phyloP scores from a whole-genome alignment of 2,113 vertebrate species.

The Phyllopteryx taeniolatus region DNA sequence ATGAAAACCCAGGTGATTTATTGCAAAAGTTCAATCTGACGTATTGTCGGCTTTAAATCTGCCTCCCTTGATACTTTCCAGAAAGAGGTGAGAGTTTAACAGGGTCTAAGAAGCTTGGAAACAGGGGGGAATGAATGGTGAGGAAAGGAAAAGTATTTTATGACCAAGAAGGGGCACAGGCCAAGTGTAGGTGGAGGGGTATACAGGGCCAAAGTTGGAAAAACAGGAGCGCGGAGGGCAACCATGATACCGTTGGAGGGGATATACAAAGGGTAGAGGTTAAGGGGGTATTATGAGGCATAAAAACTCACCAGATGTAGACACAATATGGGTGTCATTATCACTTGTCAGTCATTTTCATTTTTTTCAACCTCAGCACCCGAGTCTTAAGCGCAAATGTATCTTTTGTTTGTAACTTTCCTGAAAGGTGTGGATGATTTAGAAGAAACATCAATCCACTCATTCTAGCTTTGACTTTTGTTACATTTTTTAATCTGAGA shows the following conservation, averaged over 20 bases:
- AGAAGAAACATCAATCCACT: neutral
- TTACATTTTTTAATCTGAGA: too few relatives aligned
- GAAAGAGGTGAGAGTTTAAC: constrained; percentile 46
- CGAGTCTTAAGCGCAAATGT: neutral
- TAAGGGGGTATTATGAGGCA: constrained; percentile 59
- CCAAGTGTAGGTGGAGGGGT: constrained; percentile 46
- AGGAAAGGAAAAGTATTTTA: constrained; percentile 39
- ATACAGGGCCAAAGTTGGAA: constrained; percentile 45
- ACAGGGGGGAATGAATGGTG: constrained; percentile 26
- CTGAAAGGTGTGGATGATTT: neutral
- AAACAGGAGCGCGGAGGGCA: constrained; percentile 47
- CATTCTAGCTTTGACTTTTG: too few relatives aligned
- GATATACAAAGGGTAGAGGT: constrained; percentile 48
- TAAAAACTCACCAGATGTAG: constrained; percentile 62
- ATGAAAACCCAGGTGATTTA: constrained; percentile 45
- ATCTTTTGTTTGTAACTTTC: neutral
- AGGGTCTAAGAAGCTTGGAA: constrained; percentile 35
- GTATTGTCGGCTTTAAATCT: constrained; percentile 50
- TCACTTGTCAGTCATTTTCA: constrained; percentile 76
- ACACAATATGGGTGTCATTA: constrained; percentile 80
- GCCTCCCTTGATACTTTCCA: constrained; percentile 52
- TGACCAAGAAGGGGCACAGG: constrained; percentile 42
- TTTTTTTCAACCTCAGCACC: constrained; percentile 2
- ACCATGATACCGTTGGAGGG: constrained; percentile 37
- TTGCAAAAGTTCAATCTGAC: constrained; percentile 41